phyloP scores from a whole-genome alignment of 2,888 invertebrate genomes.

The Dascillus cervinus region DNA sequence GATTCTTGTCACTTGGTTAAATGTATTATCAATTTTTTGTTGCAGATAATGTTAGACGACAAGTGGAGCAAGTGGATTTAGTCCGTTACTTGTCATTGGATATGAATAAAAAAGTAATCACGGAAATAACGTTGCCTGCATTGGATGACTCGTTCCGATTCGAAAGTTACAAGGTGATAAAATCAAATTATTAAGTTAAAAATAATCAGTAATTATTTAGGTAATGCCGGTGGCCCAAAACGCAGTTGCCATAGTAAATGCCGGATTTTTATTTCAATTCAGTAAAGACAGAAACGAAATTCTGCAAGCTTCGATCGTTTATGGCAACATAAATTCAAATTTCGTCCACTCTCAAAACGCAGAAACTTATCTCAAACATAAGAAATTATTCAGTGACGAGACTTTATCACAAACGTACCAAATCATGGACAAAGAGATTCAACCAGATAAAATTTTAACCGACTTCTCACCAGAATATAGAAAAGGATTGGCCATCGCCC shows the following conservation, averaged over 20 bases:
- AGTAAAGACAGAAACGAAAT: slow-evolving; percentile 38
- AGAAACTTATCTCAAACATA: slow-evolving; percentile 43
- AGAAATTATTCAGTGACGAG: slow-evolving; percentile 35
- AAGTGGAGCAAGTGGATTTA: background rate
- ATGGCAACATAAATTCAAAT: slow-evolving; percentile 53
- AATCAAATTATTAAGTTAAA: too few species aligned
- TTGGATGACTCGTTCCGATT: slow-evolving; percentile 35
- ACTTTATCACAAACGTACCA: slow-evolving; percentile 43
- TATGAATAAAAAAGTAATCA: slow-evolving; percentile 45
- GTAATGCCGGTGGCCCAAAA: slow-evolving; percentile 67
- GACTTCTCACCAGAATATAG: slow-evolving; percentile 64
- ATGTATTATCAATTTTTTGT: too few species aligned
- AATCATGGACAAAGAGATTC: slow-evolving; percentile 50
- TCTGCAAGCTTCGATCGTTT: slow-evolving; percentile 53
- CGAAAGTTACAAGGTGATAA: slow-evolving; percentile 30
- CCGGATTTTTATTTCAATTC: slow-evolving; percentile 60
- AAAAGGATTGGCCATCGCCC: slow-evolving; percentile 59
- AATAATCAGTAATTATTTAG: slow-evolving; percentile 40
- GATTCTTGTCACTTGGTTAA: too few species aligned
- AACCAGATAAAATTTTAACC: slow-evolving; percentile 55
- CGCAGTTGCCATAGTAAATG: slow-evolving; percentile 68
- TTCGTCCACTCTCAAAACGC: slow-evolving; percentile 47
- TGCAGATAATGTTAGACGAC: too few species aligned
- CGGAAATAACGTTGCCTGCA: slow-evolving; percentile 44
- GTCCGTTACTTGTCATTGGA: slow-evolving; percentile 40